phyloP scores from a whole-genome alignment of 2,113 vertebrate genomes.

The Sylvietta virens region DNA sequence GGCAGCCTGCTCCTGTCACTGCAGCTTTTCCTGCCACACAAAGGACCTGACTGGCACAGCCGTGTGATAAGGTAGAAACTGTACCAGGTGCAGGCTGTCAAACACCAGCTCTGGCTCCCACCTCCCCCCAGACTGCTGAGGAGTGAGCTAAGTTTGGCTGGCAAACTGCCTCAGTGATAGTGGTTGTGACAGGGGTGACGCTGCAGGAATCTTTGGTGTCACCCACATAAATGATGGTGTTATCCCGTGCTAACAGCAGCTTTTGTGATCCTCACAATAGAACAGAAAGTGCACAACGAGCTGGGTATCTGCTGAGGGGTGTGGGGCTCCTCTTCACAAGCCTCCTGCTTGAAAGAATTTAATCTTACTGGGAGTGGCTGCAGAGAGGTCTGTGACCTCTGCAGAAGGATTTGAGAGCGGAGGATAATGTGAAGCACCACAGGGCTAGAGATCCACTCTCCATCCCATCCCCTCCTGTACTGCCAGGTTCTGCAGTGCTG shows the following conservation, averaged over 20 bases:
- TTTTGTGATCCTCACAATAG: background rate
- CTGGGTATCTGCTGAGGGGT: background rate
- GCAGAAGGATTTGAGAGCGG: background rate
- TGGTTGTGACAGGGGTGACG: background rate
- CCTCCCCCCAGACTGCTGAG: background rate
- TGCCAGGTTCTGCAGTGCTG: background rate
- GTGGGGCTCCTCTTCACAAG: background rate
- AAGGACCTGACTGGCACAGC: background rate
- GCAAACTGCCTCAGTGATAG: background rate
- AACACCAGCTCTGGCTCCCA: background rate
- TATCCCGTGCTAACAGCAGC: accelerated
- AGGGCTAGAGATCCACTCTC: background rate
- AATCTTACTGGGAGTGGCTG: background rate
- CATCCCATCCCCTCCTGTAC: background rate
- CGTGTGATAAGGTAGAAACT: background rate
- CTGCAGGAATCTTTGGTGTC: background rate
- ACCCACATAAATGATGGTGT: background rate
- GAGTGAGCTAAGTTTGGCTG: background rate
- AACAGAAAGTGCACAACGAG: background rate
- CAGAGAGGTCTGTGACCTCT: background rate
- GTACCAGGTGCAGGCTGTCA: background rate
- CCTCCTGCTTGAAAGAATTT: background rate
- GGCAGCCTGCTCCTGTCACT: background rate
- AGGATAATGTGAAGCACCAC: background rate
- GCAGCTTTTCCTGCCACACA: background rate